Evolutionary conservation across 2,797 vertebrate species (phyloP).

Genomic region (Acrocephalus scirpaceus): DNA sequence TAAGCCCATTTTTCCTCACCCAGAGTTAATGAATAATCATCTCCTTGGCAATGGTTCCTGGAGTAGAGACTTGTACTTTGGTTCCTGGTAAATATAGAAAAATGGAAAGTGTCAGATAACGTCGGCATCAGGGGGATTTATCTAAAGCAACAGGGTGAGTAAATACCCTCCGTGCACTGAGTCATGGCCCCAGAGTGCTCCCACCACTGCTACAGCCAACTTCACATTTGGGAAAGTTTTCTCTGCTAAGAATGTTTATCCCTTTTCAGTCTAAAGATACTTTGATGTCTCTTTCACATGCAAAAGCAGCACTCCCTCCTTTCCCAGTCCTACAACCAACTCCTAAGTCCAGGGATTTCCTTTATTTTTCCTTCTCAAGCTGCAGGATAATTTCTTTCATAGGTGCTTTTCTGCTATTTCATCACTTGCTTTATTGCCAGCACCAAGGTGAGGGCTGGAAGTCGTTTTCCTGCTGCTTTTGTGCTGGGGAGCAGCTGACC

Average conservation of each 20-base stretch:
- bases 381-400: background rate
- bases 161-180: conserved; percentile 10
- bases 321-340: background rate
- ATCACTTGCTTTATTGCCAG: background rate
- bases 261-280: background rate
- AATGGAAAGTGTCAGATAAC: conserved; percentile 17
- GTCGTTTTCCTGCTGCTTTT: background rate
- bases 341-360: background rate
- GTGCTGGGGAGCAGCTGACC: background rate
- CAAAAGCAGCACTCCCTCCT: background rate
- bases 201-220: background rate
- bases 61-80: conserved; percentile 19
- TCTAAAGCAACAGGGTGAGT: background rate
- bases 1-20: conserved; percentile 40
- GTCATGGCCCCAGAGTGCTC: background rate
- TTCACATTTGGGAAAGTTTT: background rate
- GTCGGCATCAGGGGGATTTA: background rate
- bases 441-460: background rate
- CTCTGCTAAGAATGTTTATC: background rate
- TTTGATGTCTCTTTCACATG: background rate
- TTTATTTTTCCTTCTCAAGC: background rate
- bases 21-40: conserved; percentile 63
- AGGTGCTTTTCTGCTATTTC: background rate
- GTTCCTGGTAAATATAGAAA: conserved; percentile 39
- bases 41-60: conserved; percentile 43